Conservation (phyloP, 2,888 invertebrate genomes). For the Nesidiocoris tenuis region DNA sequence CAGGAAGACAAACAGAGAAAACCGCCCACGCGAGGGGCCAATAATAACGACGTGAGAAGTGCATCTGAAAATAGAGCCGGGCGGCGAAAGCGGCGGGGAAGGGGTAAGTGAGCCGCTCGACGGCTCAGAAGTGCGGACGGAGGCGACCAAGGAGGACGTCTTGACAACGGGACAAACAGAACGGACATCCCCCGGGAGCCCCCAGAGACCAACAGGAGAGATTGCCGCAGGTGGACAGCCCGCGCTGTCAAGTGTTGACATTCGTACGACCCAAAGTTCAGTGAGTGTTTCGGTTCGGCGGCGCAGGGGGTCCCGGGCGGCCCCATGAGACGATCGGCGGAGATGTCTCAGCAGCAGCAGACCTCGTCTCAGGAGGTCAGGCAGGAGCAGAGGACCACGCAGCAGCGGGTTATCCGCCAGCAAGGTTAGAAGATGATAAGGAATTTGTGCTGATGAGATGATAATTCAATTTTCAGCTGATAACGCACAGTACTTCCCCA, state of each 20-base stretch:
- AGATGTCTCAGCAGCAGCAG: conserved; percentile 52
- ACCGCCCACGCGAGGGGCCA: conserved; percentile 5
- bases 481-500: not conserved
- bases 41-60: conserved; percentile 39
- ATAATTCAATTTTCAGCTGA: not conserved
- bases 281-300: conserved; percentile 17
- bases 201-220: not conserved
- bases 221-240: conserved; percentile 9
- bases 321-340: conserved; percentile 32
- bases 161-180: not conserved
- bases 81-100: not conserved
- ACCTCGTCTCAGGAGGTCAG: conserved; percentile 56
- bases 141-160: conserved; percentile 38
- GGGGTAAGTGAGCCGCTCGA: conserved; percentile 8
- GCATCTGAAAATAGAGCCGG: conserved; percentile 34
- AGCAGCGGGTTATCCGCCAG: conserved; percentile 77
- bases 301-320: not conserved
- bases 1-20: conserved; percentile 26
- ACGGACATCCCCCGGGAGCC: not conserved
- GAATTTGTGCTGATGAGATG: not conserved
- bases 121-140: conserved; percentile 36
- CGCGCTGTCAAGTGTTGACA: conserved; percentile 32
- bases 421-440: conserved; percentile 38
- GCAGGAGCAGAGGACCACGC: conserved; percentile 62
- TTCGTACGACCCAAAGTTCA: not conserved